Conservation (phyloP, 2,797 vertebrate species). For the Hippoglossus hippoglossus region DNA sequence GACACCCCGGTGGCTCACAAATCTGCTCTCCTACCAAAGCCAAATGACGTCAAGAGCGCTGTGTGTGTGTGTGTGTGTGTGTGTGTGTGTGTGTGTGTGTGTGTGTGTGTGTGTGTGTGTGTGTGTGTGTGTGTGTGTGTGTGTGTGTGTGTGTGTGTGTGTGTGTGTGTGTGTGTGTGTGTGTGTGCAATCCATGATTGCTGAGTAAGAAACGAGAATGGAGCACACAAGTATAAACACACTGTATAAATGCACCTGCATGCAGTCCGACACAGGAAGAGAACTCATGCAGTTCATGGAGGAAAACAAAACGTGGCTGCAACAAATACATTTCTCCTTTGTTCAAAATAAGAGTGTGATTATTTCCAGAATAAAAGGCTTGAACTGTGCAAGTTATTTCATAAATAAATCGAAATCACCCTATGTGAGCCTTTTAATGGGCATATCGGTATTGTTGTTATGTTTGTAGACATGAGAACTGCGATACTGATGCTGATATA, state of each 20-base stretch:
- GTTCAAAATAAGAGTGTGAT: constrained; percentile 13
- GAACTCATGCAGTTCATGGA: constrained; percentile 31
- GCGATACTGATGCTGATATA: too few relatives aligned
- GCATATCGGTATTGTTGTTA: too few relatives aligned
- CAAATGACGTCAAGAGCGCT: constrained; percentile 76
- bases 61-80: constrained; percentile 3
- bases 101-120: neutral
- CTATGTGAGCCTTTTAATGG: too few relatives aligned
- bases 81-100: neutral
- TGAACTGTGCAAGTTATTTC: too few relatives aligned
- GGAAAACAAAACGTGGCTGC: constrained; percentile 13
- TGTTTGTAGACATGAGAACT: too few relatives aligned
- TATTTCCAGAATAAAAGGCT: constrained; percentile 2
- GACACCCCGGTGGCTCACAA: constrained; percentile 71
- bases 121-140: neutral
- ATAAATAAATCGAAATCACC: too few relatives aligned
- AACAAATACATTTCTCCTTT: constrained; percentile 13
- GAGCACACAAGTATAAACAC: constrained; percentile 42
- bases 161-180: neutral
- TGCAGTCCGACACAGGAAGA: constrained; percentile 37
- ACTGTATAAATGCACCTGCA: constrained; percentile 26
- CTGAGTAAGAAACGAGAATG: constrained; percentile 44
- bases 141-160: neutral
- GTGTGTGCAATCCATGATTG: constrained; percentile 23
- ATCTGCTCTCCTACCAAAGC: constrained; percentile 73